Evolutionary conservation across 1,140 invertebrate genomes (phyloP), one percentile per base, ranked within the genome.

Genomic region (Meloidogyne chitwoodi): DNA sequence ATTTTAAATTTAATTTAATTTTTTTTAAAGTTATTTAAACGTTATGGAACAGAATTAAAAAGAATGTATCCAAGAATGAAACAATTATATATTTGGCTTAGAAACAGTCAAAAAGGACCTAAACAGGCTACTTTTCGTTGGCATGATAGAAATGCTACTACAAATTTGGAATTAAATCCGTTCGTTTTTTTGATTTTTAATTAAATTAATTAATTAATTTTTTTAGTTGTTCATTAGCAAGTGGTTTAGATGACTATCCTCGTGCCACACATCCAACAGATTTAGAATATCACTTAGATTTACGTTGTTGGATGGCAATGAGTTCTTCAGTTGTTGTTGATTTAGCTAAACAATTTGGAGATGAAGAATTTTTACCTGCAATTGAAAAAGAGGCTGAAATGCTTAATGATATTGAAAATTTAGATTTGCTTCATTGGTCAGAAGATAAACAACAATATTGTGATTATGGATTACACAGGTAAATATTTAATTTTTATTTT

Each of bases 191-290:
- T 48, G 5, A 48, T 48, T 19, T 19, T 16, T 41, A 10, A 41
- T 1, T 12, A 41, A 41, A 4, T 41, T 4, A 12, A 4, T 41
- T 41, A 48, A 48, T 16, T 16, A 48, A 16, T 19, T 96, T 19
- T 48, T 48, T n/a, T n/a, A 56, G 48, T n/a, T 56, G 48, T 89
- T 98, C 95, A 0, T 88, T 99, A 19, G 93, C 94, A 0, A 98
- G 95, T 0, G 97, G 97, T 0, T 89, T 99, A 3, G 97, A 99
- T 88, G 97, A 99, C 88, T 99, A 93, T 89, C 97, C 96, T 0
- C 90, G 96, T 83, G 94, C 96, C 10, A 96, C 95, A 0, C 95
- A 99, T 90, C 96, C 96, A 1, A 93, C 91, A 6, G 88, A 91
- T 16, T 89, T 92, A 65, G 96, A 99, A 89, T 90, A 94, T 1